Percentiles rank a stretch among this genome's conserved stretches.
Evolutionary conservation across 2,888 invertebrate species (phyloP).

Genomic region (Plusia festucae): DNA sequence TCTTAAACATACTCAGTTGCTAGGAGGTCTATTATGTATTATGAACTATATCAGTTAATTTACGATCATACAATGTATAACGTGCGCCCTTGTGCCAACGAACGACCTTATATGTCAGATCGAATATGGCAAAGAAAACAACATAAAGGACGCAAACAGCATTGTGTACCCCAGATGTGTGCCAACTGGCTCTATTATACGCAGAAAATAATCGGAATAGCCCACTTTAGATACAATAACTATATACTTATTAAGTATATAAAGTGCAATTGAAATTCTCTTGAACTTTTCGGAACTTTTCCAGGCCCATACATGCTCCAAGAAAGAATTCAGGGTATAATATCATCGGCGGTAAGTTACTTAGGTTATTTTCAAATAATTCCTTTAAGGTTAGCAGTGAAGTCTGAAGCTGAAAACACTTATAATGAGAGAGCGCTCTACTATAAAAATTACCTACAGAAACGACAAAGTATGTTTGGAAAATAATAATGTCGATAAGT

Average conservation of each 20-base stretch:
- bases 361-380: neutral
- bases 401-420: neutral
- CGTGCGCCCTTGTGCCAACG: conserved; percentile 63
- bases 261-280: conserved; percentile 1
- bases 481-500: neutral
- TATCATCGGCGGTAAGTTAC: neutral
- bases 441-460: neutral
- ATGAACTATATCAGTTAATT: neutral
- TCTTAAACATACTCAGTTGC: neutral
- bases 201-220: conserved; percentile 34
- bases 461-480: neutral
- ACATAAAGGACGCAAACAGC: conserved; percentile 49
- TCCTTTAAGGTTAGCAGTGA: neutral
- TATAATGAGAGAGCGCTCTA: neutral
- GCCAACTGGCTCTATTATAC: conserved; percentile 38
- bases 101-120: conserved; percentile 68
- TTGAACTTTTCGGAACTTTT: neutral
- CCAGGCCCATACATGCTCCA: neutral
- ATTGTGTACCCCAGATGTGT: conserved; percentile 52
- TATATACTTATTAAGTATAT: neutral
- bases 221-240: conserved; percentile 11
- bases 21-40: conserved; percentile 14
- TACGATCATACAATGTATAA: conserved; percentile 18
- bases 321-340: neutral
- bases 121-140: conserved; percentile 69